Evolutionary conservation across 2,113 vertebrate genomes (phyloP), one percentile per base, ranked within the genome.

Genomic region (Eulacestoma nigropectus): DNA sequence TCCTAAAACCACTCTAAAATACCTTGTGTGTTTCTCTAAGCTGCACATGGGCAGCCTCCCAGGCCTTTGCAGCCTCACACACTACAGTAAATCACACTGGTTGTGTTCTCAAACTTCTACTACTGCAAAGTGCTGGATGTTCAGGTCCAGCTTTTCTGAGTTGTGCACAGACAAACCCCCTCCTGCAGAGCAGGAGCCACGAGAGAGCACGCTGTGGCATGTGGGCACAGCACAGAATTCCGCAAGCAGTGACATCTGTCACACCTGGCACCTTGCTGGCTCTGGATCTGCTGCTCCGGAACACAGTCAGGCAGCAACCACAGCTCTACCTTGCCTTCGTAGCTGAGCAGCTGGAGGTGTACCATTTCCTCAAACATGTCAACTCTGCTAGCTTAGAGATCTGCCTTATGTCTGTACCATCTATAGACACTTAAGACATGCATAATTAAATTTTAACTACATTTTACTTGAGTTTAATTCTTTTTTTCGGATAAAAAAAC

Each of bases 401-500:
- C 65, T 80, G 50, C 11, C 62, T 85, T 64, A 33, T 13, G n/a
- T 30, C 37, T 67, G 10, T 30, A 42, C 11, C 27, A 87, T 12
- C 6, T 29, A 49, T 8, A 67, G 44, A 81, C 8, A 72, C 23
- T 27, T n/a, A 32, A 33, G 18, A 65, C 9, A 39, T 30, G 53
- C 13, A 55, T 56, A 87, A 56, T 42, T 65, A 42, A 68, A 69
- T 18, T 27, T 29, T 35, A 81, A 46, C 44, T 16, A 47, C 1
- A 55, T 52, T 81, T 89, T 39, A 67, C 4, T 65, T 60, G 29
- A 64, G 44, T 53, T 53, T 68, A 76, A 52, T 64, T 91, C 1
- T 20, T 11, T 32, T 75, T 55, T 52, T 56, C 52, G 0, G 6
- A 41, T 23, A 2, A 21, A 29, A 47, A 37, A 50, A 7, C 0